Base-by-base conservation (phyloP, 1,140 invertebrate genomes). In the Wiebesia pumilae region DNA sequence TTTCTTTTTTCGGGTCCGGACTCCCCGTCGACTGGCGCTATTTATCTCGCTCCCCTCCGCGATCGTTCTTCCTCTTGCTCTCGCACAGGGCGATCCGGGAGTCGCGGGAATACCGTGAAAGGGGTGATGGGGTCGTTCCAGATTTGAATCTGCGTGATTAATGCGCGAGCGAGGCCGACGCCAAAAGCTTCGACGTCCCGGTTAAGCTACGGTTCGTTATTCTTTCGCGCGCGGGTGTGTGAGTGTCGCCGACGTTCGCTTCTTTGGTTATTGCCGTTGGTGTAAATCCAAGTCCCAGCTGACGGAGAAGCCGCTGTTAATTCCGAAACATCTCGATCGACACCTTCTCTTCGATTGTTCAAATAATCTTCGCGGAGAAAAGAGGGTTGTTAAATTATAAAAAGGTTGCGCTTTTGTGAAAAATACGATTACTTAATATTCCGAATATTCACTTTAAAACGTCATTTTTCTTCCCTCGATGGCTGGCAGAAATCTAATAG, bases 11-110 rank as follows among this genome's bases (percentile, higher is more conserved):
- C 19, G 78, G 90, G 90, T 87, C 89, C 89, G 90, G 87, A 87
- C 88, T 91, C 89, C 84, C 89, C 88, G 89, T 91, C 88, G 90
- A 92, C 88, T 88, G 85, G 85, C 67, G 88, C 91, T 88, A 92
- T 92, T 92, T 88, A 90, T 92, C 91, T 92, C 89, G 43, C 16
- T 75, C 58, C 21, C 43, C 58, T 16, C 24, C n/a, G n/a, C 75
- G 77, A 79, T 79, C 73, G 71, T 2, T 84, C 71, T 84, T 77
- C 35, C 35, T 47, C 33, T 38, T 14, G 30, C 35, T 65, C 51
- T 54, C 43, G 30, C 27, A 1, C 35, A 10, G 6, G 27, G 16
- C 35, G 69, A 71, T 21, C 67, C 33, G 71, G 51, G 75, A 47
- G 73, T 69, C 58, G 40, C 40, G 27, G 77, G 30, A 85, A 54